Percentiles rank a stretch among this genome's conserved stretches.
Conservation (phyloP, 2,888 invertebrate species). For the Lepidochrysops patricia region DNA sequence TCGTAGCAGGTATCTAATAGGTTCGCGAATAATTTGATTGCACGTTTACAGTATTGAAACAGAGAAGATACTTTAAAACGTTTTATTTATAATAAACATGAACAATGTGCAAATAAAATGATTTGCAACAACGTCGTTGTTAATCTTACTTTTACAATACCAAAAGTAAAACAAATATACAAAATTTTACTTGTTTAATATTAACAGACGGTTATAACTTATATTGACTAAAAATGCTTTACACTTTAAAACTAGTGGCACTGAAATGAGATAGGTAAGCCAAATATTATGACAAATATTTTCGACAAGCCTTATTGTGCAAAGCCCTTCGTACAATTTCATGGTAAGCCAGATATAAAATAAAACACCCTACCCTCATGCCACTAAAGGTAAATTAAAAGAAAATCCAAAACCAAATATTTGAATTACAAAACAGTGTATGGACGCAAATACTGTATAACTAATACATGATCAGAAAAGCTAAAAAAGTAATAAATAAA, state of each 20-base stretch:
- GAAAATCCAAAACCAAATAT: slow-evolving; percentile 15
- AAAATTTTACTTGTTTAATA: slow-evolving; percentile 40
- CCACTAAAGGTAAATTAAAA: slow-evolving; percentile 18
- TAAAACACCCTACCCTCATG: slow-evolving; percentile 18
- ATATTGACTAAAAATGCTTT: slow-evolving; percentile 58
- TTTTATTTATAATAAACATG: slow-evolving; percentile 67
- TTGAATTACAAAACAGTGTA: slow-evolving; percentile 15
- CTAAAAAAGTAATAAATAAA: slow-evolving; percentile 30
- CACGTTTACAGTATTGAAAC: slow-evolving; percentile 18
- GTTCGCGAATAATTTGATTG: not conserved
- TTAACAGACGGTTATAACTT: slow-evolving; percentile 42
- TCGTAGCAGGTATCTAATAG: not conserved
- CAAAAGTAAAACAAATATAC: slow-evolving; percentile 39
- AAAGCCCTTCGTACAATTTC: not conserved
- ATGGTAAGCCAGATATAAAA: slow-evolving; percentile 17
- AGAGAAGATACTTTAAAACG: slow-evolving; percentile 38
- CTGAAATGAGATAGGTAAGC: slow-evolving; percentile 30
- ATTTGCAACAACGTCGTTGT: slow-evolving; percentile 20
- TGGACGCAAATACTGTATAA: slow-evolving; percentile 22
- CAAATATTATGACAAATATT: slow-evolving; percentile 31
- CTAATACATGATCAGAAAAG: slow-evolving; percentile 26
- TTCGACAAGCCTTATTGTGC: slow-evolving; percentile 17
- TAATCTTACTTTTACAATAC: slow-evolving; percentile 28
- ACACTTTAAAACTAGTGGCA: slow-evolving; percentile 53
- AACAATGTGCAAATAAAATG: slow-evolving; percentile 60